Percentiles rank a stretch among this genome's conserved stretches.
Conservation (phyloP, 2,888 invertebrate species). For the Ephialtes manifestator region DNA sequence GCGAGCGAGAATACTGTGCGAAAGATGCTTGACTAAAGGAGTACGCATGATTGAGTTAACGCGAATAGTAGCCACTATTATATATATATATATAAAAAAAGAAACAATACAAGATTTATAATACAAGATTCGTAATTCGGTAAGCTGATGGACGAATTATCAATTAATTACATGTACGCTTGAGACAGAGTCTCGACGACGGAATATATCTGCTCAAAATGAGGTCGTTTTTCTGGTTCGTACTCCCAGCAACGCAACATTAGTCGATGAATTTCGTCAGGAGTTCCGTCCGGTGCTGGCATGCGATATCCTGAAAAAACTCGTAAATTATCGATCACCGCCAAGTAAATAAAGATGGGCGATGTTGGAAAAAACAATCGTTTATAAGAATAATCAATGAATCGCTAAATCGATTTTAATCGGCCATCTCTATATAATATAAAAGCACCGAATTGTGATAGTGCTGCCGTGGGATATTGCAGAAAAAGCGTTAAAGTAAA, state of each 20-base stretch:
- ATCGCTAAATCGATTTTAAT: too few relatives aligned
- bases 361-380: too few relatives aligned
- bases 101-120: constrained; percentile 59
- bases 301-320: constrained; percentile 93
- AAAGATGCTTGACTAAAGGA: constrained; percentile 31
- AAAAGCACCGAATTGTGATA: too few relatives aligned
- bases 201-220: constrained; percentile 95
- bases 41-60: constrained; percentile 41
- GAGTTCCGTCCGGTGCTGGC: constrained; percentile 96
- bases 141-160: constrained; percentile 24
- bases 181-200: constrained; percentile 90
- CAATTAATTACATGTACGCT: constrained; percentile 74
- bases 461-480: too few relatives aligned
- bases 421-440: too few relatives aligned
- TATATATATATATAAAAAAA: constrained; percentile 12
- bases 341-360: too few relatives aligned
- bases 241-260: constrained; percentile 98
- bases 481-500: background rate
- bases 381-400: too few relatives aligned
- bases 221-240: constrained; percentile 95
- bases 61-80: constrained; percentile 37
- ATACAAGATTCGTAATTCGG: constrained; percentile 61
- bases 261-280: constrained; percentile 95
- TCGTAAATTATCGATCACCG: background rate
- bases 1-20: constrained; percentile 59